A percentile compares a stretch with the other conserved stretches of the same genome.
Evolutionary conservation across 2,888 invertebrate species (phyloP).

Genomic region (Neria commutata): DNA sequence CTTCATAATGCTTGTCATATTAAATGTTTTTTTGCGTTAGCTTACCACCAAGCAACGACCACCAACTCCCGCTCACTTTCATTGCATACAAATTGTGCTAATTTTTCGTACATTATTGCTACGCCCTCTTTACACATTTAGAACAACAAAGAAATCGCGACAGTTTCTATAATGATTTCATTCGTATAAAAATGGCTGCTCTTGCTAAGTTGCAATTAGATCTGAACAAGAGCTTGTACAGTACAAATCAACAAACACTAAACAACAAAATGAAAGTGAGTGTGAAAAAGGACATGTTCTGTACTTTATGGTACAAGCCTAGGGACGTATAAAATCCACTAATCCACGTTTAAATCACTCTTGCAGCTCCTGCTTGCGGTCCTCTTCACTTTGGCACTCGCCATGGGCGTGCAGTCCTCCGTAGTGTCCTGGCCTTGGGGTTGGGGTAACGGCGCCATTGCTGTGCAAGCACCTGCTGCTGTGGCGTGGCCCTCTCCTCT

Average conservation of each 20-base stretch:
- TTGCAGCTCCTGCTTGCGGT: slow-evolving; percentile 49
- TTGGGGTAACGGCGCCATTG: slow-evolving; percentile 24
- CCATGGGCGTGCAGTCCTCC: slow-evolving; percentile 55
- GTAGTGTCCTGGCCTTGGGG: slow-evolving; percentile 43
- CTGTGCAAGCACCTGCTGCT: slow-evolving; percentile 14
- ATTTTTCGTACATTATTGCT: too few species aligned
- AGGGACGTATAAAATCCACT: too few species aligned
- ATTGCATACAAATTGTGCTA: too few species aligned
- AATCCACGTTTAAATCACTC: not conserved
- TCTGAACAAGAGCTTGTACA: slow-evolving; percentile 49
- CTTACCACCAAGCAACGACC: too few species aligned
- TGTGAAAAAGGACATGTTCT: too few species aligned
- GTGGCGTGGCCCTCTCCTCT: slow-evolving; percentile 3
- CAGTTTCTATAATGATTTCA: not conserved
- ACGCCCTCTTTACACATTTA: too few species aligned
- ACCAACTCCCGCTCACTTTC: too few species aligned
- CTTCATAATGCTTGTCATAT: too few species aligned
- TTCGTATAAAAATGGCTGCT: slow-evolving; percentile 41
- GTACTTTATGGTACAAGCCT: too few species aligned
- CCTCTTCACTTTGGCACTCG: slow-evolving; percentile 54
- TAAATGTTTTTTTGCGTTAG: too few species aligned
- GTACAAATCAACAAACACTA: slow-evolving; percentile 22
- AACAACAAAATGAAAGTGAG: slow-evolving; percentile 54
- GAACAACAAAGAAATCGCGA: too few species aligned
- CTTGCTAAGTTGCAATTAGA: slow-evolving; percentile 41